Base-by-base conservation (phyloP, 2,797 vertebrate genomes). In the Malacoctenus gilli region DNA sequence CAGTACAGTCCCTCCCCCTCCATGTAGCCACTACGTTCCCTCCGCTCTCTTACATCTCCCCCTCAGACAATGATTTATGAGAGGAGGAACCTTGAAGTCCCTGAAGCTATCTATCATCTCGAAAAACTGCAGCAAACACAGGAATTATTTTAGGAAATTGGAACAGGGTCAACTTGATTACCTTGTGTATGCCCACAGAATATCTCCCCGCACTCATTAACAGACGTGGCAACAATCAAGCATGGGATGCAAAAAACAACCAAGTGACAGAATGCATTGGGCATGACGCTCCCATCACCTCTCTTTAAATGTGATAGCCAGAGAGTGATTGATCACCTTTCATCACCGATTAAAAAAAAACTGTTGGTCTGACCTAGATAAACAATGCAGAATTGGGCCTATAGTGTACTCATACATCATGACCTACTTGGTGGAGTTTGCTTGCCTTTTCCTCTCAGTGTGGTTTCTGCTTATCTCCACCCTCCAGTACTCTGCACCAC, bases 111-210 rank as follows among this genome's bases (percentile, higher is more conserved):
- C 88, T 83, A 89, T 93, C 91, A 92, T 92, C 68, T 57, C 49
- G 80, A 90, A 92, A n/a, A 91, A 91, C 84, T 91, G 91, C 92
- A 90, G 89, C 89, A 91, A 92, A 91, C 80, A 90, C 85, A 88
- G 75, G 82, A 91, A 90, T 91, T 93, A 93, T 93, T 93, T 93
- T 88, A 73, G 89, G 89, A 92, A 93, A 92, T 83, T 91, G 87
- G 91, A 92, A 85, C 91, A 73, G 83, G 82, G 86, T 90, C 85
- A 86, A 82, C 87, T 85, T 89, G 85, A 92, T 90, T 91, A 90
- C 87, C 75, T 82, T 75, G 84, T 86, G 61, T 72, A 52, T 72
- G 82, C 79, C 84, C 80, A 80, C 64, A 86, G 79, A 89, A 85
- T 75, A 73, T 79, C 78, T 81, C 66, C 42, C 62, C 37, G 68